phyloP scores from a whole-genome alignment of 2,888 invertebrate species.

The Pheosia gnoma region DNA sequence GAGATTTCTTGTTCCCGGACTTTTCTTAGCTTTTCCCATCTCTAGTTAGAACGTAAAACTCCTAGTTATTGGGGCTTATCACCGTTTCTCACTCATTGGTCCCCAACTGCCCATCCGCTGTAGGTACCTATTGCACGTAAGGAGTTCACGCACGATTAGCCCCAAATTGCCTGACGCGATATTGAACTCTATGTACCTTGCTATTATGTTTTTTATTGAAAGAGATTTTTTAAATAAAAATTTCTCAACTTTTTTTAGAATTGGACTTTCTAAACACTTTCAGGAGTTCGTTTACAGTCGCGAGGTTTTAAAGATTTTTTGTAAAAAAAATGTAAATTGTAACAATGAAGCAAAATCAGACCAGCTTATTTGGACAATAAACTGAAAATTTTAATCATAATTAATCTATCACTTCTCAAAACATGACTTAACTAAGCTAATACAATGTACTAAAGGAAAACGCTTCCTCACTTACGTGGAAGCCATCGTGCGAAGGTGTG shows the following conservation, averaged over 20 bases:
- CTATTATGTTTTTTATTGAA: conserved; percentile 32
- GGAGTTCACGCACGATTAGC: conserved; percentile 41
- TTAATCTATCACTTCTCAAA: too few species aligned
- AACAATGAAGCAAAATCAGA: too few species aligned
- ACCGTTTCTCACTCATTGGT: conserved; percentile 41
- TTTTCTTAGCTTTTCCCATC: not conserved
- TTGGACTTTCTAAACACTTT: not conserved
- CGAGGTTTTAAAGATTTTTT: not conserved
- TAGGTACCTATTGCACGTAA: conserved; percentile 10
- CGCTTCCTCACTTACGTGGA: too few species aligned
- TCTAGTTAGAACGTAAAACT: conserved; percentile 21
- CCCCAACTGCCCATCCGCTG: conserved; percentile 22
- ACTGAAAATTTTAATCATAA: too few species aligned
- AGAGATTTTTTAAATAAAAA: too few species aligned
- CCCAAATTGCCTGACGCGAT: conserved; percentile 37
- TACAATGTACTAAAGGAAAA: too few species aligned
- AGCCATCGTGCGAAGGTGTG: too few species aligned
- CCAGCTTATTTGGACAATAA: too few species aligned
- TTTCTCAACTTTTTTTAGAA: too few species aligned
- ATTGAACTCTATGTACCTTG: conserved; percentile 35
- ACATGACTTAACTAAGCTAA: too few species aligned
- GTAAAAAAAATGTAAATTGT: too few species aligned
- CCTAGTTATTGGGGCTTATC: conserved; percentile 35
- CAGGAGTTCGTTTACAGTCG: not conserved
- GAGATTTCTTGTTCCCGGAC: not conserved